Conservation (phyloP, 2,797 vertebrate genomes). For the Clarias pachynema region DNA sequence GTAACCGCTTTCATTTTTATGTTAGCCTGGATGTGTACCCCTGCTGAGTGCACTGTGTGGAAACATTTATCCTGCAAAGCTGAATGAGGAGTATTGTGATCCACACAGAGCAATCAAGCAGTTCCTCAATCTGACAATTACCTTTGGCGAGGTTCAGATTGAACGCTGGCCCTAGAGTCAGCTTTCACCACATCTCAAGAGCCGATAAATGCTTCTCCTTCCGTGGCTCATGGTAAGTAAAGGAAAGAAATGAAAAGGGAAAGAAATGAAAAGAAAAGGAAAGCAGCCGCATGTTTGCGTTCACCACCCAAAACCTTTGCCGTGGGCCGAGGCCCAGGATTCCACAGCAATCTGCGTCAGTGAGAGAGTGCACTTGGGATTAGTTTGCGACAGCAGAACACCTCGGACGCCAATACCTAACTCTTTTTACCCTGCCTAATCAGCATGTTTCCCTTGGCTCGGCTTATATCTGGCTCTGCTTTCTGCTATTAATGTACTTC, state of each 20-base stretch:
- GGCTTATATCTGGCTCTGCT: constrained; percentile 48
- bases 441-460: constrained; percentile 61
- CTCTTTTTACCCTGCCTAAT: constrained; percentile 32
- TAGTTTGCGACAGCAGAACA: constrained; percentile 25
- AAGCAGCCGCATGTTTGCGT: constrained; percentile 12
- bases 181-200: background rate
- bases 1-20: no score
- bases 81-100: constrained; percentile 15
- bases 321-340: constrained; percentile 5
- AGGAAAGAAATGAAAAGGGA: background rate
- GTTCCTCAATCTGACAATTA: constrained; percentile 9
- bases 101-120: constrained; percentile 8
- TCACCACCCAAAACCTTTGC: constrained; percentile 15
- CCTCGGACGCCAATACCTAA: background rate
- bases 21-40: background rate
- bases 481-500: background rate
- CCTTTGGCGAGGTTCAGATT: background rate
- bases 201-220: constrained; percentile 17
- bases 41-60: background rate
- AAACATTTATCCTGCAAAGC: constrained; percentile 1
- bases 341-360: constrained; percentile 34
- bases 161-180: background rate
- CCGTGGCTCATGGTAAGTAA: background rate
- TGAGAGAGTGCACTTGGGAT: constrained; percentile 23
- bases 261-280: background rate